These are phyloP conservation scores for Diachrysia chrysitis DNA, from an alignment of 2,888 invertebrate species.

Conservation along the genomic window DNA sequence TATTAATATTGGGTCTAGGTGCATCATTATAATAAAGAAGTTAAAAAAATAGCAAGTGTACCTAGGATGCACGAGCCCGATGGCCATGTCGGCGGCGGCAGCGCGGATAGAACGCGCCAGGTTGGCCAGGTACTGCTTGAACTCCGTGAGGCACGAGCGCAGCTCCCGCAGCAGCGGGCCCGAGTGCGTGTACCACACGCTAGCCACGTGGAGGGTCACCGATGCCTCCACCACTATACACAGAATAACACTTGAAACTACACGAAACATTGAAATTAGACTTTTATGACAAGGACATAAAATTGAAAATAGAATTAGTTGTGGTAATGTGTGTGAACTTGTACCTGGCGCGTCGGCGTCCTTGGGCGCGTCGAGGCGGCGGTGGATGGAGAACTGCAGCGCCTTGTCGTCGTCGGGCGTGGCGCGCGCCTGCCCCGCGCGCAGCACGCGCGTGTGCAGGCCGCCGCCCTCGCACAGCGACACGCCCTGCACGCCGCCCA, in stretches of 20 bases:
- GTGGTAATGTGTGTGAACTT: no score
- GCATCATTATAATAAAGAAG: not conserved
- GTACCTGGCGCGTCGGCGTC: slow-evolving; percentile 68
- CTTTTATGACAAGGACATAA: no score
- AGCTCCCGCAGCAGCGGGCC: slow-evolving; percentile 95
- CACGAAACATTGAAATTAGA: no score
- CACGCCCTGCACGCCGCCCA: slow-evolving; percentile 97
- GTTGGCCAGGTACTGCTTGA: slow-evolving; percentile 95
- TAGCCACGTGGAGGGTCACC: slow-evolving; percentile 92
- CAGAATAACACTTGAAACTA: no score
- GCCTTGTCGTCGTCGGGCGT: slow-evolving; percentile 64
- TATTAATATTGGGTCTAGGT: not conserved
- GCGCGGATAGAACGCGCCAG: slow-evolving; percentile 95
- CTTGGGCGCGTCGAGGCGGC: slow-evolving; percentile 61
- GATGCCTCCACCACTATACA: slow-evolving; percentile 69
- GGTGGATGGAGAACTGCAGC: slow-evolving; percentile 74
- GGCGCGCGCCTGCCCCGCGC: slow-evolving; percentile 94
- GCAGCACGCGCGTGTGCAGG: slow-evolving; percentile 95
- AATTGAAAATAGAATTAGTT: no score
- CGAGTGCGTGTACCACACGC: slow-evolving; percentile 98
- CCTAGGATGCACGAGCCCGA: slow-evolving; percentile 94
- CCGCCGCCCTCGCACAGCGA: slow-evolving; percentile 96
- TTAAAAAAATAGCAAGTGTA: slow-evolving; percentile 28
- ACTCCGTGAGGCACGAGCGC: slow-evolving; percentile 96
- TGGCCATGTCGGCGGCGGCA: slow-evolving; percentile 98